Evolutionary conservation across 2,888 invertebrate genomes (phyloP).

Genomic region (Azorinus chamasolen): DNA sequence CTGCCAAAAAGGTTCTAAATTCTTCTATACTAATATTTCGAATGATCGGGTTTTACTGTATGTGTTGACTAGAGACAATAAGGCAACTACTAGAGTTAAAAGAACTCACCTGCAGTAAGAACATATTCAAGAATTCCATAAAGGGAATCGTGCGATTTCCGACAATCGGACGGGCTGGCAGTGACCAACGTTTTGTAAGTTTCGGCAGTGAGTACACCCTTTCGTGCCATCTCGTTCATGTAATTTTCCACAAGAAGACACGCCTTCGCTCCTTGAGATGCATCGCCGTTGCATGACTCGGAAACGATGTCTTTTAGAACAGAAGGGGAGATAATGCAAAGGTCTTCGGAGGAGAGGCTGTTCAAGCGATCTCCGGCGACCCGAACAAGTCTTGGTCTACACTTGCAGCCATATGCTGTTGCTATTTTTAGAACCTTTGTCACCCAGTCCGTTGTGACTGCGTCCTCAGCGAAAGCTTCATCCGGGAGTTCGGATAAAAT

Average conservation of each 20-base stretch:
- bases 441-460: conserved; percentile 75
- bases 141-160: conserved; percentile 80
- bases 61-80: too few relatives aligned
- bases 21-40: too few relatives aligned
- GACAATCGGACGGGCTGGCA: conserved; percentile 77
- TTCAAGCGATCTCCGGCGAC: conserved; percentile 80
- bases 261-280: conserved; percentile 67
- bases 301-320: conserved; percentile 79
- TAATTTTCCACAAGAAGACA: conserved; percentile 81
- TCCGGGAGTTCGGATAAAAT: conserved; percentile 79
- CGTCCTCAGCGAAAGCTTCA: conserved; percentile 70
- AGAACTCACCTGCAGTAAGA: conserved; percentile 80
- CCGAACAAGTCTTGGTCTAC: conserved; percentile 76
- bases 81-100: too few relatives aligned
- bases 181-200: conserved; percentile 81
- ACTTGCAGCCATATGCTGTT: conserved; percentile 71
- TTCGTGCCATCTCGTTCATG: conserved; percentile 80
- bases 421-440: conserved; percentile 77
- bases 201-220: conserved; percentile 81
- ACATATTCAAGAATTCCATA: conserved; percentile 82
- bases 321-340: conserved; percentile 80
- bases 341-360: conserved; percentile 77
- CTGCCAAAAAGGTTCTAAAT: too few relatives aligned
- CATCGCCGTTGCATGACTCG: conserved; percentile 69
- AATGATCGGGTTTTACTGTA: too few relatives aligned